Base-by-base conservation (phyloP, 2,888 invertebrate genomes). In the Thumatha senex region DNA sequence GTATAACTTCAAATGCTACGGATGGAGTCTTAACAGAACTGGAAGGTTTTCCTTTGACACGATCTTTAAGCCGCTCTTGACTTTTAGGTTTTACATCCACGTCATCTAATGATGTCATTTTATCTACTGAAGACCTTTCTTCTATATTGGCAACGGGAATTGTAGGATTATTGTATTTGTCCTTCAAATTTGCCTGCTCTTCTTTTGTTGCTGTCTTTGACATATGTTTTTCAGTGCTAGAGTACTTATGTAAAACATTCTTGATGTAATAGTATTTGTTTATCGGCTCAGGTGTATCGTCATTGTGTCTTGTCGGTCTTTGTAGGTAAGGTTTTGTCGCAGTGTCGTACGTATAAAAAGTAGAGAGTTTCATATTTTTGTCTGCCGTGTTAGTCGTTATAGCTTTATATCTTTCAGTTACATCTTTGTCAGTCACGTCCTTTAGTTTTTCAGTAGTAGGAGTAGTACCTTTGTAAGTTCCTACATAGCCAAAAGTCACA, bases 401-500 rank as follows among this genome's bases (percentile, higher is more conserved):
- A 52, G 66, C 59, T 63, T 74, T 76, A 39, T 55, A 56, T 59
- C 43, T 58, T 48, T 64, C 54, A 40, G 35, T 52, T 60, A 58
- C 46, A 52, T 51, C 59, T 52, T 54, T 68, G 42, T 67, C 62
- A 46, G 61, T 66, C 35, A 24, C 14, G 34, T 58, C 55, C 36
- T 50, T 54, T n/a, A 33, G 40, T 48, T 68, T 45, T 50, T 66
- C 63, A 46, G 62, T 56, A 10, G 70, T 65, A 45, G 58, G 64
- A 15, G 63, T 58, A 49, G 64, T 69, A 56, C 87, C 86, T 79
- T 75, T 89, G 59, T 90, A 91, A 49, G 82, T 91, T 8, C 92
- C 92, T 60, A 92, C 84, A 54, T 92, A 92, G 18, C 90, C 86
- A 61, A 92, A 92, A 57, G 92, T 92, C 46, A 90, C 81, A 47